phyloP scores from a whole-genome alignment of 2,797 vertebrate genomes.

The Thripadectes ignobilis region DNA sequence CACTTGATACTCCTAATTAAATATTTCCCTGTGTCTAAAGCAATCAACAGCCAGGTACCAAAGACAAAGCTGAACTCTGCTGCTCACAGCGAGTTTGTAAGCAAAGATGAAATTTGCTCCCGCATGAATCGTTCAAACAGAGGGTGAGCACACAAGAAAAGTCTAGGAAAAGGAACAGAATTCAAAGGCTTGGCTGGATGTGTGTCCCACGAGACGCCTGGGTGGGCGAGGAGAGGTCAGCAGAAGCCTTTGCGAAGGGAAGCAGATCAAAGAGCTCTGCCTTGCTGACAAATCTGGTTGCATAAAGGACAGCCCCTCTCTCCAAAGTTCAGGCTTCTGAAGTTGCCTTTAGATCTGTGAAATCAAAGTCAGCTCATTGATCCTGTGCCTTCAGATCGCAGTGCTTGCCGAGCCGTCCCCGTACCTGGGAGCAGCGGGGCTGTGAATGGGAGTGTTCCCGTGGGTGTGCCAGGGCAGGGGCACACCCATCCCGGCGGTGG shows the following conservation, averaged over 20 bases:
- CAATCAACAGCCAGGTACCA: background rate
- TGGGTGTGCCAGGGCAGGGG: background rate
- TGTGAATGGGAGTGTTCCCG: background rate
- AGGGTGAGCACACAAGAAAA: background rate
- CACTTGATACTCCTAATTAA: background rate
- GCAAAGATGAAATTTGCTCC: background rate
- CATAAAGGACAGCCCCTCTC: background rate
- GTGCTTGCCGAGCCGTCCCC: background rate
- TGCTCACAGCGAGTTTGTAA: background rate
- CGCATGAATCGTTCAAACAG: background rate
- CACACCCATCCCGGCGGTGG: rapidly evolving
- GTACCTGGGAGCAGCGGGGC: background rate
- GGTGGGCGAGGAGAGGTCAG: background rate
- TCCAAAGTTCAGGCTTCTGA: slow-evolving; percentile 23
- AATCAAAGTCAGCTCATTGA: slow-evolving; percentile 45
- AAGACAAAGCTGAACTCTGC: background rate
- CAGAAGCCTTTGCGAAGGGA: background rate
- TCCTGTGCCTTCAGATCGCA: slow-evolving; percentile 21
- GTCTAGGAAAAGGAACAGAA: background rate
- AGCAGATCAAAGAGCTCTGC: slow-evolving; percentile 33
- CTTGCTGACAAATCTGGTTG: slow-evolving; percentile 31
- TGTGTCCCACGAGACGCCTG: background rate
- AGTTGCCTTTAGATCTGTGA: slow-evolving; percentile 29
- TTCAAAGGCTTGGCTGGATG: background rate
- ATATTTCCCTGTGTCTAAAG: background rate